phyloP scores from a whole-genome alignment of 2,888 invertebrate species.

The Schizotus pectinicornis region DNA sequence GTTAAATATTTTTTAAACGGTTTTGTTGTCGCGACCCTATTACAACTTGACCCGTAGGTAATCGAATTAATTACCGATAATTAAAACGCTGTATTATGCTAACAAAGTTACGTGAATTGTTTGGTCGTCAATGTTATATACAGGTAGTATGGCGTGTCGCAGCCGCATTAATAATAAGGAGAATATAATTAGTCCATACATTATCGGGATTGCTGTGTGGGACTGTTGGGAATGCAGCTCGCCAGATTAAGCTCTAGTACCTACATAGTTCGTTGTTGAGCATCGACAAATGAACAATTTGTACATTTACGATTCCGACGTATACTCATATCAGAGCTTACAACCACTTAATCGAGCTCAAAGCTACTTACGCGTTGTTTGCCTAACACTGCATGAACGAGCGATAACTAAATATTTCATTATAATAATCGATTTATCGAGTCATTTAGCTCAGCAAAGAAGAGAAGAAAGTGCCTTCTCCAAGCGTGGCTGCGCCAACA shows the following conservation, averaged over 20 bases:
- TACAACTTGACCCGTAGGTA: too few relatives aligned
- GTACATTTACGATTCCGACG: background rate
- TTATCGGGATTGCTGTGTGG: conserved; percentile 34
- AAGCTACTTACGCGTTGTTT: too few relatives aligned
- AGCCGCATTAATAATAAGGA: conserved; percentile 32
- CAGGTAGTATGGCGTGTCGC: conserved; percentile 34
- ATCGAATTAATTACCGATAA: background rate
- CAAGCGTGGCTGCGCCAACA: too few relatives aligned
- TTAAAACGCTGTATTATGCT: conserved; percentile 5
- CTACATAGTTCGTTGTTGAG: background rate
- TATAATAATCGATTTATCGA: too few relatives aligned
- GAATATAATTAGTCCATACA: conserved; percentile 35
- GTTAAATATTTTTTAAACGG: too few relatives aligned
- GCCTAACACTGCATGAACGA: too few relatives aligned
- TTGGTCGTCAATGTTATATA: background rate
- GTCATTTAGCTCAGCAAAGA: too few relatives aligned
- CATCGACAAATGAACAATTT: conserved; percentile 30
- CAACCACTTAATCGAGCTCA: background rate
- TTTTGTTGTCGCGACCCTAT: too few relatives aligned
- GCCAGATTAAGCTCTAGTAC: conserved; percentile 18
- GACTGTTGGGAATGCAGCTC: conserved; percentile 29
- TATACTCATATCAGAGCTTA: background rate
- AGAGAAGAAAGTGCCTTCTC: too few relatives aligned
- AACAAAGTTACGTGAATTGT: conserved; percentile 5
- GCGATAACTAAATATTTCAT: too few relatives aligned